Evolutionary conservation across 2,797 vertebrate species (phyloP).

Genomic region (Tachyglossus aculeatus): DNA sequence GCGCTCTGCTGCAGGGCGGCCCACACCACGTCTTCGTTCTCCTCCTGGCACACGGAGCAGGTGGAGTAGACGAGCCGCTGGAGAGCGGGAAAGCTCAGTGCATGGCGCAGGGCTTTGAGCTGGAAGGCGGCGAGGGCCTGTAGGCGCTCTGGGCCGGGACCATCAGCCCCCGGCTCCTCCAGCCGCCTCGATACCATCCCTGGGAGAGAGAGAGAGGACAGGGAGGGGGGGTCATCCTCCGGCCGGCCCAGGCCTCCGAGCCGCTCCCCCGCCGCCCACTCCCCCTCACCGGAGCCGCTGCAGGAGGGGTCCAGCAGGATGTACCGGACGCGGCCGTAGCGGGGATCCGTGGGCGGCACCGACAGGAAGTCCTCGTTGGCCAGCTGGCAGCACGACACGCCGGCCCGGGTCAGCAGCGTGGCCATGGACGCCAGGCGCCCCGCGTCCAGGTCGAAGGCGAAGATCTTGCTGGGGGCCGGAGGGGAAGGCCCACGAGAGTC

Average conservation of each 20-base stretch:
- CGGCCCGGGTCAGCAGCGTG: constrained; percentile 88
- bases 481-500: neutral
- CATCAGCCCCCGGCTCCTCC: constrained; percentile 10
- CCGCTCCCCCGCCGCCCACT: neutral
- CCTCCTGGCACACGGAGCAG: constrained; percentile 88
- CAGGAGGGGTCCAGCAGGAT: constrained; percentile 94
- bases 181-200: constrained; percentile 81
- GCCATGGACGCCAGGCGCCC: constrained; percentile 91
- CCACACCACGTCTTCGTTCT: constrained; percentile 89
- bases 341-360: constrained; percentile 76
- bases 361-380: constrained; percentile 90
- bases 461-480: constrained; percentile 76
- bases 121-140: constrained; percentile 87
- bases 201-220: constrained; percentile 39
- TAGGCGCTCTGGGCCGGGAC: constrained; percentile 71
- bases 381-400: constrained; percentile 86
- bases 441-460: constrained; percentile 93
- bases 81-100: constrained; percentile 83
- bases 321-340: constrained; percentile 82
- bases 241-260: neutral
- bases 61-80: constrained; percentile 89
- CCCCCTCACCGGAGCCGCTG: constrained; percentile 89
- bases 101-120: constrained; percentile 81
- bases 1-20: constrained; percentile 77
- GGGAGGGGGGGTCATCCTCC: neutral